phyloP scores from a whole-genome alignment of 2,888 invertebrate genomes.

The Mechanitis mazaeus region DNA sequence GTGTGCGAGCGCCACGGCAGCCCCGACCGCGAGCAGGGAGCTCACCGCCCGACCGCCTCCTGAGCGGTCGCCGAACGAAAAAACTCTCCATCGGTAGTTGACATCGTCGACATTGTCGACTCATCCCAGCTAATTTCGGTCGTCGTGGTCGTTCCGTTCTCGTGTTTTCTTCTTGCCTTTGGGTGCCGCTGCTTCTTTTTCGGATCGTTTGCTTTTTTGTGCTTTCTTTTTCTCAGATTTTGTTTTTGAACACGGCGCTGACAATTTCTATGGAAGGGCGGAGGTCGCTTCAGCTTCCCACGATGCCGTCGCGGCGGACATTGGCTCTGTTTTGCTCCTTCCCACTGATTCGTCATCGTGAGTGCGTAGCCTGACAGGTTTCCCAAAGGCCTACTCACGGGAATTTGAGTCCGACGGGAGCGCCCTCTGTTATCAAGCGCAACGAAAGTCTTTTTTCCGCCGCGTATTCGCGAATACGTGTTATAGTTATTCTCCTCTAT shows the following conservation, averaged over 20 bases:
- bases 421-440: slow-evolving; percentile 85
- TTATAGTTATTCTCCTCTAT: slow-evolving; percentile 91
- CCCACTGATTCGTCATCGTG: slow-evolving; percentile 69
- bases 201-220: slow-evolving; percentile 69
- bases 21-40: slow-evolving; percentile 67
- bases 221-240: slow-evolving; percentile 66
- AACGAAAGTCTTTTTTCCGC: slow-evolving; percentile 83
- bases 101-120: slow-evolving; percentile 72
- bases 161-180: slow-evolving; percentile 73
- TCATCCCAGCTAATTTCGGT: slow-evolving; percentile 70
- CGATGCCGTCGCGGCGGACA: slow-evolving; percentile 63
- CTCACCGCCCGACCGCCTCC: slow-evolving; percentile 74
- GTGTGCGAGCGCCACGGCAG: slow-evolving; percentile 72
- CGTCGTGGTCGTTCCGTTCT: slow-evolving; percentile 67
- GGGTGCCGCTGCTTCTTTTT: slow-evolving; percentile 74
- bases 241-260: slow-evolving; percentile 69
- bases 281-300: slow-evolving; percentile 64
- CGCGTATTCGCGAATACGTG: slow-evolving; percentile 85
- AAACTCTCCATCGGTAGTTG: slow-evolving; percentile 74
- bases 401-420: slow-evolving; percentile 84
- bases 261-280: slow-evolving; percentile 65
- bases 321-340: slow-evolving; percentile 52
- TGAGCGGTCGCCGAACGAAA: slow-evolving; percentile 76
- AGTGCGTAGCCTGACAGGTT: slow-evolving; percentile 85
- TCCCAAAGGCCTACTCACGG: slow-evolving; percentile 81